phyloP scores from a whole-genome alignment of 2,113 vertebrate species.

The Phalacrocorax carbo region DNA sequence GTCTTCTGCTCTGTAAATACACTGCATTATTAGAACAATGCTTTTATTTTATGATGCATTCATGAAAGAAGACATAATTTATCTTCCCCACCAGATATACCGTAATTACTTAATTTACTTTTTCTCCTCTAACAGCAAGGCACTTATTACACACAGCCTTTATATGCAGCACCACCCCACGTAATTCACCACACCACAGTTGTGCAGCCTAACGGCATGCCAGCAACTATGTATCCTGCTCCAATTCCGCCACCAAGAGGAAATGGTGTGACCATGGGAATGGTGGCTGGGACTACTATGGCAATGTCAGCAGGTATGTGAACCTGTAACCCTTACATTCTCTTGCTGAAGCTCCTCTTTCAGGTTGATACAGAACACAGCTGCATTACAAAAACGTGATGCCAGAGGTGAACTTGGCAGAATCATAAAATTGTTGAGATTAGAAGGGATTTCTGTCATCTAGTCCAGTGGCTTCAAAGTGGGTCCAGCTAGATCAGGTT shows the following conservation, averaged over 20 bases:
- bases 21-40: background rate
- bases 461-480: background rate
- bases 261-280: constrained; percentile 92
- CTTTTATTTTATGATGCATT: background rate
- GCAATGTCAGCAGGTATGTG: constrained; percentile 96
- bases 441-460: background rate
- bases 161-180: constrained; percentile 95
- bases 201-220: constrained; percentile 98
- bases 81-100: background rate
- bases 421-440: background rate
- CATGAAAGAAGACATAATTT: background rate
- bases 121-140: constrained; percentile 85
- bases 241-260: constrained; percentile 81
- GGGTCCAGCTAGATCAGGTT: background rate
- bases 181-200: constrained; percentile 99
- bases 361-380: rapidly evolving
- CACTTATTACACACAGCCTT: constrained; percentile 95
- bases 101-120: background rate
- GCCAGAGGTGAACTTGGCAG: background rate
- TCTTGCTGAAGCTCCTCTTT: background rate
- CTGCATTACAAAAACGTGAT: rapidly evolving
- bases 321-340: rapidly evolving
- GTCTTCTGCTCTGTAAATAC: background rate
- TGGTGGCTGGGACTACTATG: constrained; percentile 98
- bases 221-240: constrained; percentile 92